Evolutionary conservation across 2,888 invertebrate genomes (phyloP).

Genomic region (Eupithecia pulchellata): DNA sequence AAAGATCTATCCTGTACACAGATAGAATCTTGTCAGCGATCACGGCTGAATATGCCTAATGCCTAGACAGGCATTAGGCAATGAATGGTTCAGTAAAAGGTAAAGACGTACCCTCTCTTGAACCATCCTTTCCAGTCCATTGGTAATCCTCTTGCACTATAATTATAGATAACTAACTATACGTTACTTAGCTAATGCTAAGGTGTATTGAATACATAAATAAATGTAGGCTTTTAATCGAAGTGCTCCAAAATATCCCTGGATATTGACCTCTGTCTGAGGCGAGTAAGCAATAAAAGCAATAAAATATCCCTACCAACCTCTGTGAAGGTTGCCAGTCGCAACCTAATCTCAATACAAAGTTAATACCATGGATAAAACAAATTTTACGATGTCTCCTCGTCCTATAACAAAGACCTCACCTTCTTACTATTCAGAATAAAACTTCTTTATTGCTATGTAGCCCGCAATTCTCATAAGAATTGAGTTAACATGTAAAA

Average conservation of each 20-base stretch:
- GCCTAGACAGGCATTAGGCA: too few species aligned
- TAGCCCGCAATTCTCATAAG: slow-evolving; percentile 47
- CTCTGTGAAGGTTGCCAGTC: slow-evolving; percentile 42
- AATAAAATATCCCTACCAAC: slow-evolving; percentile 44
- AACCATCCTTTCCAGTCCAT: too few species aligned
- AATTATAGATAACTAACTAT: too few species aligned
- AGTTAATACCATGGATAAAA: slow-evolving; percentile 49
- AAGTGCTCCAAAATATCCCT: background rate
- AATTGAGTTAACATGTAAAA: slow-evolving; percentile 42
- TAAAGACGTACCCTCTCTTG: too few species aligned
- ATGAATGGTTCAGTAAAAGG: too few species aligned
- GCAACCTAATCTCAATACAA: slow-evolving; percentile 47
- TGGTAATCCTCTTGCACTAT: too few species aligned
- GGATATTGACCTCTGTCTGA: background rate
- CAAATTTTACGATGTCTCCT: slow-evolving; percentile 57
- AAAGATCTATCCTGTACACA: too few species aligned
- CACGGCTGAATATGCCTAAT: too few species aligned
- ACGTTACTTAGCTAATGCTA: too few species aligned
- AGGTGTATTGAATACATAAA: background rate
- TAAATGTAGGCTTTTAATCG: background rate
- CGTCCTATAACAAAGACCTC: slow-evolving; percentile 50
- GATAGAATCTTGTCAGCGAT: too few species aligned
- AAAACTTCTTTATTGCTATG: slow-evolving; percentile 55
- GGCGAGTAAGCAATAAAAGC: slow-evolving; percentile 1
- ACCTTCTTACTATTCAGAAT: slow-evolving; percentile 61